Evolutionary conservation across 2,113 vertebrate genomes (phyloP).

Genomic region (Callospermophilus lateralis): DNA sequence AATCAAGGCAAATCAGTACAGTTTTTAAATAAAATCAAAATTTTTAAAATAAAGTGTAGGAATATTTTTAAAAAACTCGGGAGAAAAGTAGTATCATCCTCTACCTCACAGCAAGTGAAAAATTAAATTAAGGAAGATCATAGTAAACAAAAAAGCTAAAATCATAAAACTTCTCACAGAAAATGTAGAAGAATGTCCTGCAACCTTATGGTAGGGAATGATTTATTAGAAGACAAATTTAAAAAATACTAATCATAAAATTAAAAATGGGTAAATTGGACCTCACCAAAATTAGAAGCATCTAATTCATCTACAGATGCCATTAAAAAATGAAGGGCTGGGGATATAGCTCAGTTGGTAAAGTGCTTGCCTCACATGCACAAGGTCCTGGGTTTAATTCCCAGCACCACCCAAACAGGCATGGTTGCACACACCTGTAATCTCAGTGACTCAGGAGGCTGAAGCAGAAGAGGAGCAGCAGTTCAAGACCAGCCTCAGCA

Average conservation of each 20-base stretch:
- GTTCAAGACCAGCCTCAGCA: no score
- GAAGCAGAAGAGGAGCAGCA: no score
- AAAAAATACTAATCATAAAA: conserved; percentile 12
- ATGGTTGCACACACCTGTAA: no score
- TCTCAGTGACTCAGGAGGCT: no score
- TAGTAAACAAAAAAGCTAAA: background rate
- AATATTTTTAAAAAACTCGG: background rate
- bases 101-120: background rate
- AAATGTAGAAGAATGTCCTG: background rate
- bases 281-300: background rate
- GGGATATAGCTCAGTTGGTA: no score
- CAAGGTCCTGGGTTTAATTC: no score
- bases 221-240: background rate
- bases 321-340: background rate
- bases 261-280: background rate
- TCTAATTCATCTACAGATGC: background rate
- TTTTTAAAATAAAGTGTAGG: background rate
- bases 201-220: background rate
- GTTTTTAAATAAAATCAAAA: background rate
- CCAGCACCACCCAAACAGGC: no score
- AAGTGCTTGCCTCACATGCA: no score
- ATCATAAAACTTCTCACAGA: conserved; percentile 8
- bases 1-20: background rate
- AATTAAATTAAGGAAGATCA: background rate
- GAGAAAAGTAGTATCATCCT: background rate